Evolutionary conservation across 2,797 vertebrate species (phyloP).

Genomic region (Orestias chungarensis): DNA sequence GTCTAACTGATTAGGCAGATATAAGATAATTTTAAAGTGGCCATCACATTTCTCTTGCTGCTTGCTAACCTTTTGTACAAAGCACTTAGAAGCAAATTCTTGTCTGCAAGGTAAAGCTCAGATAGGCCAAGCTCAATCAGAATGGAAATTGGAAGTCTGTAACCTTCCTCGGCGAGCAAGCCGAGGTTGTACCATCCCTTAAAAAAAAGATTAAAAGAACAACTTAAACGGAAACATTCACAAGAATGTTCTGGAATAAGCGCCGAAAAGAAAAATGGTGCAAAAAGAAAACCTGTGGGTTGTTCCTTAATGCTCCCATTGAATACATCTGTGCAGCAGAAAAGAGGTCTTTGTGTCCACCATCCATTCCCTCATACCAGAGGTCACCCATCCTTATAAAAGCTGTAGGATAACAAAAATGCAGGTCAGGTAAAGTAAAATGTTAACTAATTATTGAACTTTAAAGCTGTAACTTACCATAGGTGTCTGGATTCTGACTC

Average conservation of each 20-base stretch:
- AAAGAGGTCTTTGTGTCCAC: conserved; percentile 58
- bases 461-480: conserved; percentile 65
- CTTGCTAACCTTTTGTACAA: conserved; percentile 74
- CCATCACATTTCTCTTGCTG: neutral
- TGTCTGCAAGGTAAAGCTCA: conserved; percentile 67
- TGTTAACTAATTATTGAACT: neutral
- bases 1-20: neutral
- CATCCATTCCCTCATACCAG: conserved; percentile 62
- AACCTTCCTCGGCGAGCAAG: conserved; percentile 77
- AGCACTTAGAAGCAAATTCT: conserved; percentile 60
- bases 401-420: conserved; percentile 62
- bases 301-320: conserved; percentile 72
- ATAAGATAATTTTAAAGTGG: neutral
- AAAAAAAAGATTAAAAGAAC: conserved; percentile 11
- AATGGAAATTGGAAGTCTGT: conserved; percentile 68
- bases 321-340: conserved; percentile 82
- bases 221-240: neutral
- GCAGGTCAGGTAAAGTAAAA: neutral
- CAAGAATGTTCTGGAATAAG: neutral
- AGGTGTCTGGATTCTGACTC: conserved; percentile 68
- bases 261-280: neutral
- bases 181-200: conserved; percentile 86
- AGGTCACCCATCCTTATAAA: conserved; percentile 84
- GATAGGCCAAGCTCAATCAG: conserved; percentile 75
- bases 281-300: conserved; percentile 78